These are phyloP conservation scores for Morphnarchus princeps DNA, from an alignment of 2,113 vertebrate genomes.

Conservation along the genomic window DNA sequence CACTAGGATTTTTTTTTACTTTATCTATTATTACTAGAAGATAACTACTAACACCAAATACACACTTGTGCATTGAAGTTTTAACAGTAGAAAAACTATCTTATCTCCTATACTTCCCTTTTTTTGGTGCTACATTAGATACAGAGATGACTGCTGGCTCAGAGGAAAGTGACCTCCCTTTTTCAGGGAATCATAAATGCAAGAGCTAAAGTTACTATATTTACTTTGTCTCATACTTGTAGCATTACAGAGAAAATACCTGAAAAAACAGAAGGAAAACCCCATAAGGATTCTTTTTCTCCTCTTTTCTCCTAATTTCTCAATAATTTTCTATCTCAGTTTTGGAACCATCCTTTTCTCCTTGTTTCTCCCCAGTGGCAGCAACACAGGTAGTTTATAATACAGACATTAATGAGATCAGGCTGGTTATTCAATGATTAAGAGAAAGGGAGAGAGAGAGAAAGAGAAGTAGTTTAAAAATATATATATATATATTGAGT, in stretches of 20 bases:
- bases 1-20: background rate
- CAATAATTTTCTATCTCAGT: background rate
- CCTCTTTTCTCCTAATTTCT: background rate
- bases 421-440: background rate
- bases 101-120: background rate
- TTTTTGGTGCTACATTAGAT: background rate
- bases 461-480: background rate
- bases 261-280: background rate
- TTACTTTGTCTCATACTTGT: background rate
- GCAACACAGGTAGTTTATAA: background rate
- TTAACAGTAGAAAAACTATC: background rate
- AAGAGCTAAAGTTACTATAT: background rate
- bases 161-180: background rate
- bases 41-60: background rate
- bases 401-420: background rate
- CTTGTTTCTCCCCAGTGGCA: background rate
- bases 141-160: background rate
- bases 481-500: background rate
- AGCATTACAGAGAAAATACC: background rate
- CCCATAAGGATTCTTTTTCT: background rate
- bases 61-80: background rate
- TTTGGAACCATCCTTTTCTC: background rate
- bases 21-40: background rate
- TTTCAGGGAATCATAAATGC: background rate
- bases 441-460: background rate